Evolutionary conservation across 2,888 invertebrate genomes (phyloP).

Genomic region (Diogma glabrata): DNA sequence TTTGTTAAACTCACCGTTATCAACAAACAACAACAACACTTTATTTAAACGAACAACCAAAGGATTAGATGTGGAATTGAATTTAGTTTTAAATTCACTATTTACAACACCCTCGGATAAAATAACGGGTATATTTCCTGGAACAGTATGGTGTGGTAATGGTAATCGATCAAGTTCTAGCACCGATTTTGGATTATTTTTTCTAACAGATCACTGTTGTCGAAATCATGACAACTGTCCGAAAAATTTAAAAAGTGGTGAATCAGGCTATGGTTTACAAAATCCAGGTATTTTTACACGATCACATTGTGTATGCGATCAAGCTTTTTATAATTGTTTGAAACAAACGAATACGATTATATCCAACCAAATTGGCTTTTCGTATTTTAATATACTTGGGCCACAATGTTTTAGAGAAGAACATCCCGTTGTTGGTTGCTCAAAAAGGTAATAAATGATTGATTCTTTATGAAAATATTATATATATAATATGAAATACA

Average conservation of each 20-base stretch:
- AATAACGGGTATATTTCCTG: conserved; percentile 11
- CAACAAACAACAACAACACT: too few species aligned
- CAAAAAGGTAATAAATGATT: conserved; percentile 18
- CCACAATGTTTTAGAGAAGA: conserved; percentile 59
- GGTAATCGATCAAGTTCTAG: conserved; percentile 47
- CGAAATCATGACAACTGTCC: conserved; percentile 58
- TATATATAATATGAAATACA: too few species aligned
- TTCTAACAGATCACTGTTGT: conserved; percentile 56
- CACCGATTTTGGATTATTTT: conserved; percentile 50
- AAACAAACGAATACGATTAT: conserved; percentile 43
- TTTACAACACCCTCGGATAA: not conserved
- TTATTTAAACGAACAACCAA: too few species aligned
- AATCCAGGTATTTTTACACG: conserved; percentile 58
- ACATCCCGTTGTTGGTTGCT: conserved; percentile 37
- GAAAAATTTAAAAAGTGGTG: conserved; percentile 43
- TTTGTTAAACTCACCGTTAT: too few species aligned
- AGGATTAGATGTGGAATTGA: too few species aligned
- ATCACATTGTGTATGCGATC: conserved; percentile 60
- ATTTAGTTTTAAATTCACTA: too few species aligned
- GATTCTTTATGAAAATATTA: too few species aligned
- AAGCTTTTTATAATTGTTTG: conserved; percentile 53
- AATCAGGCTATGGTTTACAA: conserved; percentile 44
- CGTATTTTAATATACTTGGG: conserved; percentile 61
- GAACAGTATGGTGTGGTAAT: conserved; percentile 65
- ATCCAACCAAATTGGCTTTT: conserved; percentile 48